Evolutionary conservation across 2,797 vertebrate species (phyloP).

Genomic region (Nothura maculosa): DNA sequence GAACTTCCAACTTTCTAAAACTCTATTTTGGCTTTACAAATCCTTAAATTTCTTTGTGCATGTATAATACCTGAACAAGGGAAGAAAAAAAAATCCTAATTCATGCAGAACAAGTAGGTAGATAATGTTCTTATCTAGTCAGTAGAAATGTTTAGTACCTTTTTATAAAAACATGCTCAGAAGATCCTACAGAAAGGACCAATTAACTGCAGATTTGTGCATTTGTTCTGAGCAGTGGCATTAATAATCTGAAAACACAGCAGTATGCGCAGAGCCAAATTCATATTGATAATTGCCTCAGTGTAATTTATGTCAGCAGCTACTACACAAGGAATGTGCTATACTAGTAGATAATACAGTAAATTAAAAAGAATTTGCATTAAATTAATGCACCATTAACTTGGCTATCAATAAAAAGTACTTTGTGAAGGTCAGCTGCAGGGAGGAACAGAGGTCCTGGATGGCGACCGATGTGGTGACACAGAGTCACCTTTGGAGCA

Average conservation of each 20-base stretch:
- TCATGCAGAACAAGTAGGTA: background rate
- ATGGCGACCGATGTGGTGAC: background rate
- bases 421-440: background rate
- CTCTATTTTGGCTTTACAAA: background rate
- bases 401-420: background rate
- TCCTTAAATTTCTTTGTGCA: background rate
- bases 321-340: background rate
- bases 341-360: background rate
- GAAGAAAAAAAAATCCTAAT: background rate
- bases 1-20: background rate
- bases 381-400: background rate
- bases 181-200: background rate
- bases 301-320: slow-evolving; percentile 3
- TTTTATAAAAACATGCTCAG: background rate
- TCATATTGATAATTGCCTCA: background rate
- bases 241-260: background rate
- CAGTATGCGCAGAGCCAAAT: background rate
- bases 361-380: slow-evolving; percentile 30
- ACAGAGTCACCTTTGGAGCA: background rate
- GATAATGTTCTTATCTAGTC: background rate
- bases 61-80: fast-evolving
- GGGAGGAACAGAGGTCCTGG: background rate
- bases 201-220: background rate
- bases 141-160: background rate
- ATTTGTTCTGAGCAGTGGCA: background rate